Base-by-base conservation (phyloP, 2,113 vertebrate genomes). In the Aleadryas rufinucha region DNA sequence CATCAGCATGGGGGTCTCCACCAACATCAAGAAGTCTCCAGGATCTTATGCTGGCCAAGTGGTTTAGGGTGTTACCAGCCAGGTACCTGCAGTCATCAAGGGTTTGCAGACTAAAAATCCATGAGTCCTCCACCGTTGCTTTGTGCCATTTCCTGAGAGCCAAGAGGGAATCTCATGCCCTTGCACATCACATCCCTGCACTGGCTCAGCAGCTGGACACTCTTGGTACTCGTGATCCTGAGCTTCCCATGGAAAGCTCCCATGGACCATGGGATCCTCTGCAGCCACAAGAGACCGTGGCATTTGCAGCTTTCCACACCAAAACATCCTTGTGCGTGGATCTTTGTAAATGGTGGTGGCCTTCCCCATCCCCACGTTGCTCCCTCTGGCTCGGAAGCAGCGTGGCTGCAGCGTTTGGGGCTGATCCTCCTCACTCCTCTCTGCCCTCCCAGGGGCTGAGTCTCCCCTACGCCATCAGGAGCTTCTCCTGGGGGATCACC, bases 401-500 rank as follows among this genome's bases (percentile, higher is more conserved):
- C 1, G 0, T 17, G 24, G 45, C 59, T 74, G 44, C 75, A 65
- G 18, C 45, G 6, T 23, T n/a, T 42, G 26, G 42, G 5, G 10
- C 56, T 12, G 8, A 47, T n/a, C 24, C 41, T 31, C 16, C 52
- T 39, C 61, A 2, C 11, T 4, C 18, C 41, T 10, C 31, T 28
- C 59, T 50, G 68, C 53, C 41, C 33, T 81, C 16, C 39, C 60
- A 30, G 11, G 17, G 47, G 15, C 2, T 16, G 33, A 37, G 13
- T 15, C 6, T 26, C 26, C 24, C 16, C n/a, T 8, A 30, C 2
- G 10, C 41, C 10, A 1, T 1, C 0, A 0, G 49, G 47, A 13
- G 7, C 24, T 69, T 82, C 57, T 68, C 23, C 44, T 2, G 0
- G 1, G 0, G 30, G 30, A 57, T 24, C 0, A 0, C 35, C 54